Conservation (phyloP, 2,888 invertebrate genomes). For the Cepaea hortensis region DNA sequence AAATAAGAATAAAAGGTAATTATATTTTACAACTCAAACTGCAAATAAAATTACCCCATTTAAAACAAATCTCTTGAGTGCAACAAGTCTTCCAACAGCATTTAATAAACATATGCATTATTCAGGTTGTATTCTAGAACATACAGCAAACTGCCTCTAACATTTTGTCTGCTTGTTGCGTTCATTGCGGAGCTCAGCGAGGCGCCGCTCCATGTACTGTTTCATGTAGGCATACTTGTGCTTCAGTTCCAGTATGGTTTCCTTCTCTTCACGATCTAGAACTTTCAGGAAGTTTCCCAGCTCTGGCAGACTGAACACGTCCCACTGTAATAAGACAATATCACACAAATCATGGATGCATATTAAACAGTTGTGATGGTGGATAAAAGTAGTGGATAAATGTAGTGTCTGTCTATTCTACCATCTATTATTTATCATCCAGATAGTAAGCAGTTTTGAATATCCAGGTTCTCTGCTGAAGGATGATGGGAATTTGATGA, state of each 20-base stretch:
- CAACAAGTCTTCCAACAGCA: neutral
- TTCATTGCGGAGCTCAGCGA: slow-evolving; percentile 66
- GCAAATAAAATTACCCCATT: too few relatives aligned
- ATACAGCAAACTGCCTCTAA: neutral
- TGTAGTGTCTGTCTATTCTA: too few relatives aligned
- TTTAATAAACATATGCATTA: neutral
- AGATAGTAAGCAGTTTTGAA: too few relatives aligned
- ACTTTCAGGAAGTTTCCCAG: slow-evolving; percentile 79
- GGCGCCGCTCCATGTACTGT: slow-evolving; percentile 63
- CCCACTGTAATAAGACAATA: slow-evolving; percentile 77
- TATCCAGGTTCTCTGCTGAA: too few relatives aligned
- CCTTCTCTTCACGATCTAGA: slow-evolving; percentile 79
- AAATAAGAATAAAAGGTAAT: neutral
- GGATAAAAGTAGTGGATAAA: neutral
- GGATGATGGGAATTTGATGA: too few relatives aligned
- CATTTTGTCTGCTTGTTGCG: slow-evolving; percentile 35
- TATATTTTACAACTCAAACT: too few relatives aligned
- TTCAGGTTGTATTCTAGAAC: neutral
- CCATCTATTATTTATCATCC: too few relatives aligned
- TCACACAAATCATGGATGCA: neutral
- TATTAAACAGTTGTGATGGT: neutral
- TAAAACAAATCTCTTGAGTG: neutral
- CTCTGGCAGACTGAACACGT: slow-evolving; percentile 80
- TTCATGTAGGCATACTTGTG: slow-evolving; percentile 77
- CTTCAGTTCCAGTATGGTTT: slow-evolving; percentile 77